phyloP scores from a whole-genome alignment of 1,140 invertebrate genomes.

The Aphidius ervi region DNA sequence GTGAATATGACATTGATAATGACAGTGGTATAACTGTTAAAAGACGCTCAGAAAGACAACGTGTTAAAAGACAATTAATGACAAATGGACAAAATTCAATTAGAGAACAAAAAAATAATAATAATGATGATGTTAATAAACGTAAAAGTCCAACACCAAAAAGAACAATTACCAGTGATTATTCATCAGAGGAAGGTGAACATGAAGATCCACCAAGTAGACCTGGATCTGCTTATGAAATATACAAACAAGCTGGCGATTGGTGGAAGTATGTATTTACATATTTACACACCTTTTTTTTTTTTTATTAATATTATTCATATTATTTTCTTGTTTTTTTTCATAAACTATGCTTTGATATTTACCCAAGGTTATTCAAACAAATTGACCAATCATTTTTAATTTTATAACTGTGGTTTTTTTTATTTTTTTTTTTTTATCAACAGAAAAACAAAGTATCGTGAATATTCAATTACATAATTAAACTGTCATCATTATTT shows the following conservation, averaged over 20 bases:
- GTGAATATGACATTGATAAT: constrained; percentile 13
- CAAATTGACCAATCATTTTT: too few relatives aligned
- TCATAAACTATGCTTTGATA: too few relatives aligned
- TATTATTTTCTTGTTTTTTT: too few relatives aligned
- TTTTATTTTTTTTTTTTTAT: too few relatives aligned
- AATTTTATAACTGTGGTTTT: too few relatives aligned
- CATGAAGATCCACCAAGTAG: constrained; percentile 37
- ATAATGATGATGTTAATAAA: constrained; percentile 24
- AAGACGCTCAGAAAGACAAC: constrained; percentile 44
- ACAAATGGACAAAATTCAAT: constrained; percentile 40
- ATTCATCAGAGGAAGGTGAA: constrained; percentile 47
- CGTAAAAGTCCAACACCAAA: constrained; percentile 31
- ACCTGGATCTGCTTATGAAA: constrained; percentile 41
- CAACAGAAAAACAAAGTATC: too few relatives aligned
- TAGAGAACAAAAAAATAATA: constrained; percentile 25
- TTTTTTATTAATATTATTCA: constrained; percentile 2
- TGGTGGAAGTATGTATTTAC: constrained; percentile 50
- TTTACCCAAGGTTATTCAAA: too few relatives aligned
- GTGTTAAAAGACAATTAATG: constrained; percentile 39
- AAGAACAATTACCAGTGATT: constrained; percentile 43
- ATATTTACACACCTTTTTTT: not conserved
- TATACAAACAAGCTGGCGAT: constrained; percentile 49
- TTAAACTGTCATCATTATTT: too few relatives aligned
- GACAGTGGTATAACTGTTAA: constrained; percentile 37
- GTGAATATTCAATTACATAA: too few relatives aligned